Conservation (phyloP, 2,888 invertebrate species). For the Metallyticus violacea region DNA sequence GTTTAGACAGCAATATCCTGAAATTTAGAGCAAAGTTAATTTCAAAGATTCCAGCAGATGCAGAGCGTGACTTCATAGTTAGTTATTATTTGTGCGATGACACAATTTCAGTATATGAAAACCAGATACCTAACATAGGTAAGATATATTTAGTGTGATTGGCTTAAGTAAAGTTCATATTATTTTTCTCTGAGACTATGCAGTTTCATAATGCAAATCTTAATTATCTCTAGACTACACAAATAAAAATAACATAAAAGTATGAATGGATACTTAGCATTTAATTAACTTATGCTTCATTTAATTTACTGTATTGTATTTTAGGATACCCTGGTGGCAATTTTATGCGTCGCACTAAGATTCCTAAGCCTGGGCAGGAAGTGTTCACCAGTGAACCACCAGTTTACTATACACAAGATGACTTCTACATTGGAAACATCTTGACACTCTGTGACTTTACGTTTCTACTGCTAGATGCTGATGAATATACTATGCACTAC, state of each 20-base stretch:
- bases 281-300: too few species aligned
- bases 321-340: slow-evolving; percentile 44
- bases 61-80: slow-evolving; percentile 71
- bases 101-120: slow-evolving; percentile 78
- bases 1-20: slow-evolving; percentile 71
- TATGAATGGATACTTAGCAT: too few species aligned
- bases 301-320: background rate
- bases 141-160: too few species aligned
- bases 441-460: slow-evolving; percentile 73
- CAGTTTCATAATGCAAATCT: background rate
- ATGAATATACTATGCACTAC: slow-evolving; percentile 81
- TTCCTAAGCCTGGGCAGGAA: slow-evolving; percentile 71
- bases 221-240: too few species aligned
- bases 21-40: slow-evolving; percentile 77
- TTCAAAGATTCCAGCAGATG: slow-evolving; percentile 63
- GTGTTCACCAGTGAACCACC: slow-evolving; percentile 69
- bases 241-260: too few species aligned
- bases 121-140: slow-evolving; percentile 71
- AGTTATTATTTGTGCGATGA: slow-evolving; percentile 80
- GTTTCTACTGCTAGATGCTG: slow-evolving; percentile 76
- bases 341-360: slow-evolving; percentile 53
- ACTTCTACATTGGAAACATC: slow-evolving; percentile 82
- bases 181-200: background rate
- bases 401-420: slow-evolving; percentile 68
- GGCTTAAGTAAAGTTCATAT: too few species aligned